Evolutionary conservation across 2,113 vertebrate genomes (phyloP).

Genomic region (Petromus typicus): DNA sequence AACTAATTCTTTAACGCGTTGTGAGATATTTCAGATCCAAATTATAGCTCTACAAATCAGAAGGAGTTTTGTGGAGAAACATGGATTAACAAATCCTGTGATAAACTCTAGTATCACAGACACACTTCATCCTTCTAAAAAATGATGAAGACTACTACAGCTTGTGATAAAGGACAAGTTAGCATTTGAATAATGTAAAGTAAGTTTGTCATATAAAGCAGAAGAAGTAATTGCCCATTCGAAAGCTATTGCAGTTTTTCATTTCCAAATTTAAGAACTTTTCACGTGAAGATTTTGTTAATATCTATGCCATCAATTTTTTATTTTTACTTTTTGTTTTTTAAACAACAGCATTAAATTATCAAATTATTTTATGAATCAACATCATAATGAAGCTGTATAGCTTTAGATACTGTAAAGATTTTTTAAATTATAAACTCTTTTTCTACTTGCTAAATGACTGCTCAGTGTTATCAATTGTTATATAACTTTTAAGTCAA

Average conservation of each 20-base stretch:
- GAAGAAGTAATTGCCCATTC: neutral
- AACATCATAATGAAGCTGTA: neutral
- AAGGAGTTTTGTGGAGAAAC: neutral
- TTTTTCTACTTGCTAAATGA: neutral
- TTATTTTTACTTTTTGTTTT: neutral
- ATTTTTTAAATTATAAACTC: neutral
- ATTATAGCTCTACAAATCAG: neutral
- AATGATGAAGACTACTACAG: neutral
- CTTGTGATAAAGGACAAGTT: neutral
- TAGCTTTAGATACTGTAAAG: neutral
- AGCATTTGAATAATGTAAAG: neutral
- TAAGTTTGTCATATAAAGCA: neutral
- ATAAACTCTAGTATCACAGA: neutral
- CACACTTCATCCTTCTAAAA: neutral
- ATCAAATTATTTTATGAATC: slow-evolving; percentile 20
- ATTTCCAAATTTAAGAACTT: neutral
- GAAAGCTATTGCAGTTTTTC: neutral
- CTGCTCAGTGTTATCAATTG: neutral
- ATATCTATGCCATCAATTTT: neutral
- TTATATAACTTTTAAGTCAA: neutral
- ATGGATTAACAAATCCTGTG: neutral
- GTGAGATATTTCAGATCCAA: neutral
- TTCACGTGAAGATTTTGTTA: neutral
- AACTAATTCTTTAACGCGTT: too few relatives aligned
- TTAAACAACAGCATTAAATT: neutral